Base-by-base conservation (phyloP, 2,797 vertebrate species). In the Pogoniulus pusillus region DNA sequence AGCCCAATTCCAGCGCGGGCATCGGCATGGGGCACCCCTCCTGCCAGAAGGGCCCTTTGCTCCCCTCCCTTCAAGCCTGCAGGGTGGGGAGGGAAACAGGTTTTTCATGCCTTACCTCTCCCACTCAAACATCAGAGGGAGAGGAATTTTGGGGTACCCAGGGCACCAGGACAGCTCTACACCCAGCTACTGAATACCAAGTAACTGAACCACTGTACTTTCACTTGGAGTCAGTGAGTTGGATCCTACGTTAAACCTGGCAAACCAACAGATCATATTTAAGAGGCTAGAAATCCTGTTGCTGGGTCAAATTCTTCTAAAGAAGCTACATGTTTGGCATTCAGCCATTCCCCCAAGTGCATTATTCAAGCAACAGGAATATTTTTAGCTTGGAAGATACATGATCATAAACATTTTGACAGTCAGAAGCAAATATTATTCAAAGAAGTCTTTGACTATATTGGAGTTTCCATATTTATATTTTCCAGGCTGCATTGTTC, bases 341-440 rank as follows among this genome's bases (percentile, higher is more conserved):
- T 55, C 16, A 64, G 15, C 54, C 19, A 53, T 80, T 79, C 23
- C 9, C 12, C 12, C 12, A 71, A 74, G 71, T 12, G n/a, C 51
- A 24, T 64, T 68, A 51, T 47, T 86, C 34, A 82, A 90, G 45
- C 27, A 82, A 55, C 45, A 55, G 19, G 51, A 73, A 30, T 84
- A 85, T 79, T 86, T 95, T 86, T 87, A 80, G 9, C 62, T 71
- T 53, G 55, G 62, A 82, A 85, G 58, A 47, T 77, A 85, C 4
- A 16, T 0, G 0, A 68, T 55, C 12, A 32, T 83, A 94, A 93
- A 91, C 30, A 82, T 79, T 89, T 75, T 90, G 68, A 54, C 58
- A 59, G 37, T 39, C 17, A 85, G 73, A 86, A 80, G 58, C 24
- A 91, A 90, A 79, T 0, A 0, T 39, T 57, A 30, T 47, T 69